Conservation (phyloP, 92 coral and sea anemone genomes). For the Virgularia gustaviana region DNA sequence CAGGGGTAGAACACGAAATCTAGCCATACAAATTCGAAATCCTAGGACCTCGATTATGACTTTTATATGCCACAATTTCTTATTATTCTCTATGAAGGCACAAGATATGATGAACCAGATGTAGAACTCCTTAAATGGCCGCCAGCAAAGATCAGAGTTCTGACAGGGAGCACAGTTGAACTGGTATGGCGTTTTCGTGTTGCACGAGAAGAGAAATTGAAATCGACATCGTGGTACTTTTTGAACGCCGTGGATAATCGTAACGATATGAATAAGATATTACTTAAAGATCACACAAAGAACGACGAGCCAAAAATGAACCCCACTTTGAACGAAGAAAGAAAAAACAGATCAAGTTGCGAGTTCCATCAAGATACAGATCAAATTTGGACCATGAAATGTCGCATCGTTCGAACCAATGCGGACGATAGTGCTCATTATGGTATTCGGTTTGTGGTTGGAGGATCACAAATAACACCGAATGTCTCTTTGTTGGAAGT, state of each 20-base stretch:
- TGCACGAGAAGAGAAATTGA: neutral
- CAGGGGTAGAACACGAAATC: too few species aligned
- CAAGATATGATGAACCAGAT: neutral
- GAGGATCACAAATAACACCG: neutral
- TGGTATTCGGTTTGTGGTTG: neutral
- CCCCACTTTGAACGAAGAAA: neutral
- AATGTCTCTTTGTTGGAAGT: conserved; percentile 7
- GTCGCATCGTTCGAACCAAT: neutral
- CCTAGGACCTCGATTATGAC: too few species aligned
- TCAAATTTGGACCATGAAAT: conserved; percentile 1
- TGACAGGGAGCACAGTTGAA: conserved; percentile 22
- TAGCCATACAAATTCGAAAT: too few species aligned
- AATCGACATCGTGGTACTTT: conserved; percentile 11
- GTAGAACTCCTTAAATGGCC: conserved; percentile 4
- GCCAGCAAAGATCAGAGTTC: neutral
- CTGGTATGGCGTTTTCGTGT: conserved; percentile 26
- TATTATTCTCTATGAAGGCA: neutral
- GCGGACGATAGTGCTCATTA: conserved; percentile 14
- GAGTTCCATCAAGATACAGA: neutral
- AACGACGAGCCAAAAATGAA: neutral
- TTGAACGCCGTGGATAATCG: neutral
- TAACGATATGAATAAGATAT: neutral
- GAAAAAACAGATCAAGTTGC: neutral
- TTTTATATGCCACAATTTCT: neutral
- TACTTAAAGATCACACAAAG: neutral